Conservation (phyloP, 64 coral and sea anemone genomes). For the Stylophora pistillata region DNA sequence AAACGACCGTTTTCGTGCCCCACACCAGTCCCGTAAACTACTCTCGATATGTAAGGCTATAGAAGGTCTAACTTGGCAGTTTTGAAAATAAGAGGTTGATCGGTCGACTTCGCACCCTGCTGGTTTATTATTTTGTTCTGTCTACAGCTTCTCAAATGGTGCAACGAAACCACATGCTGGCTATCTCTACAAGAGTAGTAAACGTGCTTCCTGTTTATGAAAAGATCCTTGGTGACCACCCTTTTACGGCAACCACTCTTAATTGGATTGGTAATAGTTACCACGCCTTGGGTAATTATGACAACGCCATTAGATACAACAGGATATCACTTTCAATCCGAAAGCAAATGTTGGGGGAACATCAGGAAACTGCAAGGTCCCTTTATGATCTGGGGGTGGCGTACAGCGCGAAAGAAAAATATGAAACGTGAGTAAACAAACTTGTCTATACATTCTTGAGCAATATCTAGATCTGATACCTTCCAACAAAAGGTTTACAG, state of each 20-base stretch:
- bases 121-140: not conserved
- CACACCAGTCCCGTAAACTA: no score
- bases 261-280: constrained; percentile 44
- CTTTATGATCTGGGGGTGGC: constrained; percentile 37
- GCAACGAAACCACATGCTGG: not conserved
- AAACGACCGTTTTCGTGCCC: no score
- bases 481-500: no score
- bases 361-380: constrained; percentile 31
- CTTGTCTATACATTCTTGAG: no score
- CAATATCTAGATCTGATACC: no score
- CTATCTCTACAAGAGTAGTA: not conserved
- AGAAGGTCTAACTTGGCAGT: no score
- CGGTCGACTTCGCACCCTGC: no score
- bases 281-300: constrained; percentile 16
- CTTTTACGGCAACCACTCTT: constrained; percentile 30
- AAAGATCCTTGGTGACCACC: constrained; percentile 39
- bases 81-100: no score
- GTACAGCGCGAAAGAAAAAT: not conserved
- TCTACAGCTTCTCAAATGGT: not conserved
- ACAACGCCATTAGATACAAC: constrained; percentile 39
- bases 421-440: not conserved
- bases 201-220: constrained; percentile 35
- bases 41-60: no score
- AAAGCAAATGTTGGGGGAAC: constrained; percentile 2
- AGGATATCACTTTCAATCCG: constrained; percentile 13